phyloP scores from a whole-genome alignment of 2,888 invertebrate species.

The Callinectes sapidus region DNA sequence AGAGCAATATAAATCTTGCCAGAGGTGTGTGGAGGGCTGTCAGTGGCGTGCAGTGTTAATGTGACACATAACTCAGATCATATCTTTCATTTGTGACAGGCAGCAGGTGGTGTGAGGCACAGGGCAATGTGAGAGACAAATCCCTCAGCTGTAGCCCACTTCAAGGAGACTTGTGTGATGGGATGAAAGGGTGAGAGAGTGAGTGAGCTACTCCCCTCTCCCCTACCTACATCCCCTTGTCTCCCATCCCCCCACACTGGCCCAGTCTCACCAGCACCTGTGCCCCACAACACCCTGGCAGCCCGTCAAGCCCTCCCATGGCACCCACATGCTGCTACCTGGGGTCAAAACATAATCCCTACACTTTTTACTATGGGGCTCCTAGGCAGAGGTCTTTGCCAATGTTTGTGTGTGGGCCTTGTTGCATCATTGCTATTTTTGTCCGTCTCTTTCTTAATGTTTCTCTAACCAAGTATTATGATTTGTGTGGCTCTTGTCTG shows the following conservation, averaged over 20 bases:
- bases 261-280: neutral
- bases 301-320: neutral
- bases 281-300: neutral
- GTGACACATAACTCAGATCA: slow-evolving; percentile 11
- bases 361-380: neutral
- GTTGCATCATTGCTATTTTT: slow-evolving; percentile 16
- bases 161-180: slow-evolving; percentile 13
- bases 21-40: neutral
- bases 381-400: slow-evolving; percentile 11
- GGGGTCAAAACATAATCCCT: neutral
- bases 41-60: neutral
- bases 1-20: neutral
- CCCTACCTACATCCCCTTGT: neutral
- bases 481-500: neutral
- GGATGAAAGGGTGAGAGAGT: neutral
- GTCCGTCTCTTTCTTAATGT: neutral
- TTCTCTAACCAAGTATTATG: neutral
- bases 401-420: slow-evolving; percentile 13
- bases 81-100: slow-evolving; percentile 1
- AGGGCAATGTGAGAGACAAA: neutral
- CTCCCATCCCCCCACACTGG: neutral
- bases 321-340: neutral
- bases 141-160: neutral
- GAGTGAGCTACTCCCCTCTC: neutral
- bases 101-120: neutral